Base-by-base conservation (phyloP, 2,888 invertebrate species). In the Escarpia spicata region DNA sequence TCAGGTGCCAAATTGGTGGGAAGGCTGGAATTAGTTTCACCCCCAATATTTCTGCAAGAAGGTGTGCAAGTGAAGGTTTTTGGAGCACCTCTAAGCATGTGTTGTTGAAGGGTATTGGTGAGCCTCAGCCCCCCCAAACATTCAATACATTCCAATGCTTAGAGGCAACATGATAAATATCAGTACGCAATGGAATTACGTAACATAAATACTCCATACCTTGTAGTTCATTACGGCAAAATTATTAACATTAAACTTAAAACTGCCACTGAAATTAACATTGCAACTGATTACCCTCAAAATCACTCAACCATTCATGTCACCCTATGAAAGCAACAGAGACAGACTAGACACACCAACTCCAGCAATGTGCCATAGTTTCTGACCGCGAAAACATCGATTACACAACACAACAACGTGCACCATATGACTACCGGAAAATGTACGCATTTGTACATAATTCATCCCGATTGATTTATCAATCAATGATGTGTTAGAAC, bases 391-490 rank as follows among this genome's bases (percentile, higher is more conserved):
- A 75, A 75, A 75, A 75, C 26, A 75, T 75, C 6, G 26, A 75
- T 75, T n/a, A n/a, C 19, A 75, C 19, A 26, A 75, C 19, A 75
- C 26, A 6, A 26, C 6, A 26, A 75, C 75, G 26, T 6, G 26
- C 75, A 26, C 15, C 9, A 15, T 9, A 52, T 26, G 75, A 75
- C 2, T 75, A 75, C 19, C 75, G 26, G 75, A 75, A 75, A 19
- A 75, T 6, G 26, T 26, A 19, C 4, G n/a, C 75, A 26, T 75
- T 75, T 75, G 26, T 75, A 26, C 75, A 75, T 75, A 75, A 75
- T 75, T 75, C 75, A 26, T 75, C 75, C 75, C 26, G 75, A 75
- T 75, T 75, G 75, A 75, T 75, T 75, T 75, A 75, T 75, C 75
- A 75, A 75, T 75, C 75, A 75, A 75, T 75, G 75, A 75, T 6